Percentiles rank a stretch among this genome's conserved stretches.
Conservation (phyloP, 2,888 invertebrate species). For the Heliconius ismenius region DNA sequence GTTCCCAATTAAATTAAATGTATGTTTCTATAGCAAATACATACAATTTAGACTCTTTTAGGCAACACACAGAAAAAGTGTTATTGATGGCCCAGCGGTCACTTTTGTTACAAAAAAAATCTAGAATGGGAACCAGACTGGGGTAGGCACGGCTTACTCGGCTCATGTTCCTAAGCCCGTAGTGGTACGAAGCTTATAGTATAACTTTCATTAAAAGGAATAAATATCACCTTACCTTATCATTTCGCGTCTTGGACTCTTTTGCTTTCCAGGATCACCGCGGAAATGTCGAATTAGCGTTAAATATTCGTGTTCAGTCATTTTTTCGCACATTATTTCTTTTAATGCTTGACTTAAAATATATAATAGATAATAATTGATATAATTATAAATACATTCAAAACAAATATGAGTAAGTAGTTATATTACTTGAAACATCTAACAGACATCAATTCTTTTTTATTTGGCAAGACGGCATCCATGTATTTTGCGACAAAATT, state of each 20-base stretch:
- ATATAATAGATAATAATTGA: background rate
- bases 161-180: too few species aligned
- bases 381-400: background rate
- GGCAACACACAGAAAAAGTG: too few species aligned
- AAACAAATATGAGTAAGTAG: background rate
- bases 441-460: slow-evolving; percentile 71
- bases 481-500: slow-evolving; percentile 88
- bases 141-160: too few species aligned
- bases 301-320: slow-evolving; percentile 91
- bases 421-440: slow-evolving; percentile 70
- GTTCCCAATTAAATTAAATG: slow-evolving; percentile 15
- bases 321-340: slow-evolving; percentile 84
- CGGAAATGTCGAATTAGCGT: slow-evolving; percentile 88
- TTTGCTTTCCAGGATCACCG: slow-evolving; percentile 79
- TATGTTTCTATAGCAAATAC: background rate
- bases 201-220: background rate
- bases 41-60: too few species aligned
- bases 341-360: slow-evolving; percentile 83
- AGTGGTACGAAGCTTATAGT: background rate
- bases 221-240: slow-evolving; percentile 56
- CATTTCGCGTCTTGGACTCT: slow-evolving; percentile 71
- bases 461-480: slow-evolving; percentile 63
- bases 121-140: too few species aligned
- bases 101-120: too few species aligned
- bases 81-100: too few species aligned